phyloP scores from a whole-genome alignment of 2,888 invertebrate genomes.

The Ryuthela nishihirai region DNA sequence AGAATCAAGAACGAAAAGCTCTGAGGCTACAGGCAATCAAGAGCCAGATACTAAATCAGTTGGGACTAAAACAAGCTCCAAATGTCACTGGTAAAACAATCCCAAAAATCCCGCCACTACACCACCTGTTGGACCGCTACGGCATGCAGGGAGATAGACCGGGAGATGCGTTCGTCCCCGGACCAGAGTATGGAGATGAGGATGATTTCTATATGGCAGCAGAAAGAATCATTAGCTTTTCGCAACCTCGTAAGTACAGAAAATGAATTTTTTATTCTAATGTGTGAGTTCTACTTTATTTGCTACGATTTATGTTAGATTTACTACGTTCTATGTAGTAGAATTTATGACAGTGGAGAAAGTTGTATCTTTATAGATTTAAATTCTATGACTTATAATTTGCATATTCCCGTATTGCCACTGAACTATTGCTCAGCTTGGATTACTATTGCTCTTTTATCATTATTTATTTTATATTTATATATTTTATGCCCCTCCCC shows the following conservation, averaged over 20 bases:
- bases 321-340: too few species aligned
- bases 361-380: too few species aligned
- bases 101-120: conserved; percentile 57
- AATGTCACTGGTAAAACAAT: conserved; percentile 59
- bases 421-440: too few species aligned
- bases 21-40: conserved; percentile 60
- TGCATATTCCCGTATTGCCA: too few species aligned
- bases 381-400: too few species aligned
- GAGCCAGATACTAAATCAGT: conserved; percentile 59
- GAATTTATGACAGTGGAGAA: too few species aligned
- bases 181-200: conserved; percentile 54
- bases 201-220: conserved; percentile 65
- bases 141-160: conserved; percentile 55
- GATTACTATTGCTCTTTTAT: too few species aligned
- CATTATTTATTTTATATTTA: too few species aligned
- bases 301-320: too few species aligned
- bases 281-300: too few species aligned
- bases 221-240: conserved; percentile 65
- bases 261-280: too few species aligned
- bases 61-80: conserved; percentile 60
- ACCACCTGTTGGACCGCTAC: conserved; percentile 52
- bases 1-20: conserved; percentile 58
- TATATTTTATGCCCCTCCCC: too few species aligned
- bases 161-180: conserved; percentile 45
- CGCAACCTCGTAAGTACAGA: conserved; percentile 55